Base-by-base conservation (phyloP, 2,113 vertebrate species). In the Irena cyanogastra region DNA sequence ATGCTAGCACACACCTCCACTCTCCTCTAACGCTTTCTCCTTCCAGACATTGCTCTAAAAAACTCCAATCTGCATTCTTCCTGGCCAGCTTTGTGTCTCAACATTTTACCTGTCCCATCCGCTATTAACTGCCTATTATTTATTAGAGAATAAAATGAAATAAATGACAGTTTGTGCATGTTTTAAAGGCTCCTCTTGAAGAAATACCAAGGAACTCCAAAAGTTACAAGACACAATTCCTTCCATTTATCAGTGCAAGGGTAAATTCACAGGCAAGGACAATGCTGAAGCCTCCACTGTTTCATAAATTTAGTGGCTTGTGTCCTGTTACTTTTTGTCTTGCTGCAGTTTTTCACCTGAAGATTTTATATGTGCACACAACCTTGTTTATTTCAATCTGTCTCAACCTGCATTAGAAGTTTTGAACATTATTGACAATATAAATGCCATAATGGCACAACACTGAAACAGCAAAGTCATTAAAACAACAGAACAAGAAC, bases 201-300 rank as follows among this genome's bases (percentile, higher is more conserved):
- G 90, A 88, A 90, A 86, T 23, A n/a, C 33, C 84, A 63, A 88
- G 92, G 64, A 66, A n/a, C 47, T 94, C 39, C 65, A 70, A 24
- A 92, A 74, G 79, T 60, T 97, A 83, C 68, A 94, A 74, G 66
- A 83, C 54, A 60, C 64, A 71, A 53, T 81, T 93, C 41, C 41
- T 84, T 94, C 84, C 56, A 86, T 96, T 92, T 93, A 94, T 96
- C 92, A 95, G 85, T 14, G 41, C 79, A 90, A 94, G 88, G 83
- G 94, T 94, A 96, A 96, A 95, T 93, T 92, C 92, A 63, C 44
- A 93, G 88, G 85, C 88, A 96, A 97, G 94, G 94, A 95, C 94
- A 96, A 89, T 71, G 89, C 54, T 28, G 13, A 85, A 93, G 83
- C 72, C 77, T 78, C 39, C 28, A 22, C 24, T 10, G 31, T 77